phyloP scores from a whole-genome alignment of 2,888 invertebrate genomes.

The Pachydiplax longipennis region DNA sequence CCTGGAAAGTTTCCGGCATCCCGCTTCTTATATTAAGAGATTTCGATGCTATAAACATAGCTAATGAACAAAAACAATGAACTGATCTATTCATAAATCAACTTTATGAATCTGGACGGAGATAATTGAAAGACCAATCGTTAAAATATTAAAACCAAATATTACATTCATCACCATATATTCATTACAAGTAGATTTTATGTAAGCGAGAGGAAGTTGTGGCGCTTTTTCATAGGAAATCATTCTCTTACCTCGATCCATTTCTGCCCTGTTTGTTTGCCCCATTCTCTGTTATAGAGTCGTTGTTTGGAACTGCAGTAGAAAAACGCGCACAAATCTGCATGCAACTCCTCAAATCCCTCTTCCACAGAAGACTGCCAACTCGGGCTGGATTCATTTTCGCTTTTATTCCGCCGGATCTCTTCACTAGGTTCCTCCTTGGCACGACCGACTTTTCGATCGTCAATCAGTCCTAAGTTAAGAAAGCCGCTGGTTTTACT shows the following conservation, averaged over 20 bases:
- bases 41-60: too few species aligned
- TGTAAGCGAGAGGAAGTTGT: too few species aligned
- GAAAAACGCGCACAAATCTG: neutral
- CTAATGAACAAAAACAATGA: too few species aligned
- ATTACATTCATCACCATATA: too few species aligned
- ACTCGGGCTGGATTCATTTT: conserved; percentile 2
- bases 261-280: neutral
- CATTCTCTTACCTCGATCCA: neutral
- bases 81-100: too few species aligned
- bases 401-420: neutral
- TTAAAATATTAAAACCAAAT: too few species aligned
- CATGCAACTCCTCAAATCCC: neutral
- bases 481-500: neutral
- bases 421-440: neutral
- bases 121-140: too few species aligned
- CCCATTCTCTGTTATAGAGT: neutral
- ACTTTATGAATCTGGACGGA: too few species aligned
- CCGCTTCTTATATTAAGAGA: too few species aligned
- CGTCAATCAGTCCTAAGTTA: neutral
- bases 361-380: neutral
- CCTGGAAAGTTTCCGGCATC: too few species aligned
- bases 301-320: neutral
- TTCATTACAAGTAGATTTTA: too few species aligned
- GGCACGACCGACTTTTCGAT: neutral
- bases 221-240: too few species aligned